Percentiles rank a stretch among this genome's conserved stretches.
Evolutionary conservation across 1,140 invertebrate species (phyloP).

Genomic region (Drosophila pachea): DNA sequence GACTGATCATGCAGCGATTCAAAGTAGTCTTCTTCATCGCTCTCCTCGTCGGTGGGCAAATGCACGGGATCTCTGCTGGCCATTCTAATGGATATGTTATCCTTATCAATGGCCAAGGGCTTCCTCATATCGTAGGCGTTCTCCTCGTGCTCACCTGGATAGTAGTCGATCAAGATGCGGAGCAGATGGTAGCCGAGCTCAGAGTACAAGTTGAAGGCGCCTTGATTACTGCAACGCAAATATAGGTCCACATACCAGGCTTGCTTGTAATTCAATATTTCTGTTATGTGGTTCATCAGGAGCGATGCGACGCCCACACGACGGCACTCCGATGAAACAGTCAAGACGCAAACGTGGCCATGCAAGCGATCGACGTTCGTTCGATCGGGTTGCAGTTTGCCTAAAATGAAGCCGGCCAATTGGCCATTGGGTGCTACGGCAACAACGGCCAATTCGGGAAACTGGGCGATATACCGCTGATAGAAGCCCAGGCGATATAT

Average conservation of each 20-base stretch:
- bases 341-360: conserved; percentile 48
- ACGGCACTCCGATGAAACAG: conserved; percentile 30
- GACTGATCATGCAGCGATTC: background rate
- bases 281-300: conserved; percentile 41
- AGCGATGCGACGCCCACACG: conserved; percentile 50
- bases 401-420: conserved; percentile 51
- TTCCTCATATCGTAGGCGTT: conserved; percentile 56
- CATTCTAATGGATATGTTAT: background rate
- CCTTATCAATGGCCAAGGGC: conserved; percentile 21
- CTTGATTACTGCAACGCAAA: conserved; percentile 42
- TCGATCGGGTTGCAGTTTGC: conserved; percentile 7
- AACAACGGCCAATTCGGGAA: conserved; percentile 38
- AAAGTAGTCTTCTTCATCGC: conserved; percentile 22
- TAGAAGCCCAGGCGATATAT: conserved; percentile 53
- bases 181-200: conserved; percentile 42
- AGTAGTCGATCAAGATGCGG: conserved; percentile 40
- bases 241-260: conserved; percentile 47
- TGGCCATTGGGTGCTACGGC: conserved; percentile 28
- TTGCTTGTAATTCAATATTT: background rate
- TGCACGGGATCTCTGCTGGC: conserved; percentile 5
- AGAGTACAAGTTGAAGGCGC: conserved; percentile 40
- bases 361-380: background rate
- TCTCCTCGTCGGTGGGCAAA: conserved; percentile 25
- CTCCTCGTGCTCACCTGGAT: conserved; percentile 46
- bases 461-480: conserved; percentile 42